phyloP scores from a whole-genome alignment of 2,797 vertebrate genomes.

The Sebastes taczanowskii region DNA sequence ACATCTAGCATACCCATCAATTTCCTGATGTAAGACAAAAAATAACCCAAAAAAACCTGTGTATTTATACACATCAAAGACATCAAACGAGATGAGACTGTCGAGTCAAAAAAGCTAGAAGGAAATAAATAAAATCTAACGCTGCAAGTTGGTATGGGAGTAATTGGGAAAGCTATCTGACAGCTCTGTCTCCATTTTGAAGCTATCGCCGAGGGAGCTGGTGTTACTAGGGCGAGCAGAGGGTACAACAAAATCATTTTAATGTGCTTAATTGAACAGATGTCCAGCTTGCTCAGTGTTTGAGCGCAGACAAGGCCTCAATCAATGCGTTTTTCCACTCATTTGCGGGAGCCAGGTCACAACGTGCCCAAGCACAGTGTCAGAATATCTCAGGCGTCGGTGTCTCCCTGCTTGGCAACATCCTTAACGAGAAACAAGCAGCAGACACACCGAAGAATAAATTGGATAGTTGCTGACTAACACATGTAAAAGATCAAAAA shows the following conservation, averaged over 20 bases:
- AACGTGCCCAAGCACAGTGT: conserved; percentile 4
- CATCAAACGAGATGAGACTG: neutral
- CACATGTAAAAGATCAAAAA: conserved; percentile 2
- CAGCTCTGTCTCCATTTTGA: conserved; percentile 9
- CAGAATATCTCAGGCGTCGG: conserved; percentile 1
- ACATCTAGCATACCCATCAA: neutral
- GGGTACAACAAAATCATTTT: conserved; percentile 37
- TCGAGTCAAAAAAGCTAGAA: neutral
- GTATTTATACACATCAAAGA: conserved; percentile 10
- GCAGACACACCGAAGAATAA: neutral
- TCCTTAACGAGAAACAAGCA: neutral
- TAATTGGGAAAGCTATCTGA: conserved; percentile 20
- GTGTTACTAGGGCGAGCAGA: conserved; percentile 1
- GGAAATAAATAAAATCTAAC: conserved; percentile 15
- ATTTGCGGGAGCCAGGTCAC: conserved; percentile 25
- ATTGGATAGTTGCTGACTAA: neutral
- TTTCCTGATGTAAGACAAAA: conserved; percentile 4
- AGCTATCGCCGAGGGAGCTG: conserved; percentile 2
- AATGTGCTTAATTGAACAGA: conserved; percentile 52
- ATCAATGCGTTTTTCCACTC: conserved; percentile 27
- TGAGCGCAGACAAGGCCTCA: conserved; percentile 16
- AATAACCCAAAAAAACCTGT: neutral
- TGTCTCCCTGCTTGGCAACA: conserved; percentile 9
- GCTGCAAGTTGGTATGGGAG: conserved; percentile 4
- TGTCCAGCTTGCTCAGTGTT: conserved; percentile 15